phyloP scores from a whole-genome alignment of 2,113 vertebrate species.

The Epinephelus fuscoguttatus region DNA sequence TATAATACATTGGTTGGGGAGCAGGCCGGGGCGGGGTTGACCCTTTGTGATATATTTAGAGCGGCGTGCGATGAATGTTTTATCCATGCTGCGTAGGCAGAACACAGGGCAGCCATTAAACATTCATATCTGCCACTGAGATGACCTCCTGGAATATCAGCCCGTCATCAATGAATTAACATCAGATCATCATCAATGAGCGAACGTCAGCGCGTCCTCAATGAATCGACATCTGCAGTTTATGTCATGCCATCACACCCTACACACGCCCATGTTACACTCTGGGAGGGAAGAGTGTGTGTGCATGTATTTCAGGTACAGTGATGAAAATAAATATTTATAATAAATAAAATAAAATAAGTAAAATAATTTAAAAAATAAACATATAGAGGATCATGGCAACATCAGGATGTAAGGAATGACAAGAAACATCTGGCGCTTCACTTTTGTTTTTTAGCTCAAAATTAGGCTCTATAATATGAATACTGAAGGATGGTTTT shows the following conservation, averaged over 20 bases:
- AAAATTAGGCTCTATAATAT: background rate
- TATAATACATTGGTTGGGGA: slow-evolving; percentile 67
- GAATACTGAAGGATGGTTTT: background rate
- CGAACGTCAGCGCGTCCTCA: slow-evolving; percentile 11
- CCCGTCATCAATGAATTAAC: slow-evolving; percentile 79
- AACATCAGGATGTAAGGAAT: background rate
- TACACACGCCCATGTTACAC: background rate
- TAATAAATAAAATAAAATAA: background rate
- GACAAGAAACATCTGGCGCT: background rate
- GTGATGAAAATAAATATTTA: background rate
- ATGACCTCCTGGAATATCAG: slow-evolving; percentile 85
- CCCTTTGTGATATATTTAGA: slow-evolving; percentile 84
- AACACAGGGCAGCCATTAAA: slow-evolving; percentile 87
- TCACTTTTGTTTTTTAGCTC: background rate
- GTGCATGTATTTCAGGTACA: background rate
- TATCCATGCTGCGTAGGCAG: slow-evolving; percentile 82
- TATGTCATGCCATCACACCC: slow-evolving; percentile 6
- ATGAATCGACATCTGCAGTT: slow-evolving; percentile 15
- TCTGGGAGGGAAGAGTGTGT: background rate
- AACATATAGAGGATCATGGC: background rate
- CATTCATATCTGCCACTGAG: slow-evolving; percentile 87
- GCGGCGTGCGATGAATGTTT: slow-evolving; percentile 87
- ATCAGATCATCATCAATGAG: slow-evolving; percentile 40
- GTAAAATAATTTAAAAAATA: background rate
- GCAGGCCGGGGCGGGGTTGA: slow-evolving; percentile 62